Evolutionary conservation across 2,113 vertebrate genomes (phyloP).

Genomic region (Cyanoderma ruficeps): DNA sequence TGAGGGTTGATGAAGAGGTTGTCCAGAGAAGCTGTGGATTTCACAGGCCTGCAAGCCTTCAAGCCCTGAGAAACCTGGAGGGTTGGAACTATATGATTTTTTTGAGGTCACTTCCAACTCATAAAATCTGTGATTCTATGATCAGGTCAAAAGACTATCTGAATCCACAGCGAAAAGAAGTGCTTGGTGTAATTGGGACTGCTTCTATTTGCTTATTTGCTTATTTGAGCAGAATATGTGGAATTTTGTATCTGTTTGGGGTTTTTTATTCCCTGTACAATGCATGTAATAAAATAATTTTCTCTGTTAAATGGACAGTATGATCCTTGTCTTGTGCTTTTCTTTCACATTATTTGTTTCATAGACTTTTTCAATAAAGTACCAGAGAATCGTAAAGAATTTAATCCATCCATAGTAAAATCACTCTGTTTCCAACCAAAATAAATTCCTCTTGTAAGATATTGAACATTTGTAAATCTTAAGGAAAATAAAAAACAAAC

Average conservation of each 20-base stretch:
- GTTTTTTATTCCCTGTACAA: fast-evolving
- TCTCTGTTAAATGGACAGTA: not conserved
- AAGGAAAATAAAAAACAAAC: not conserved
- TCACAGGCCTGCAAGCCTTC: not conserved
- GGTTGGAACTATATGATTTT: not conserved
- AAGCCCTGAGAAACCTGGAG: not conserved
- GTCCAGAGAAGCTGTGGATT: not conserved
- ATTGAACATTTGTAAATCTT: not conserved
- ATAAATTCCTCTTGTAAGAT: not conserved
- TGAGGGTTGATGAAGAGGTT: not conserved
- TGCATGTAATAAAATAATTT: not conserved
- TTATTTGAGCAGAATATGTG: not conserved
- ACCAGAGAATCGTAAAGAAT: not conserved
- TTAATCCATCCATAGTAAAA: not conserved
- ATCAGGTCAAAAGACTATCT: not conserved
- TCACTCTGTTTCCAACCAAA: not conserved
- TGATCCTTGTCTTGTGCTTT: not conserved
- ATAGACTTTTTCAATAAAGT: not conserved
- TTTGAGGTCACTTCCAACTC: not conserved
- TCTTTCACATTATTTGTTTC: not conserved
- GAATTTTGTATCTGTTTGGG: not conserved
- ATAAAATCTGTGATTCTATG: not conserved
- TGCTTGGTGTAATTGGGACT: not conserved
- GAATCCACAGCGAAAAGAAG: not conserved
- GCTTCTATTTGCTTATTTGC: not conserved